phyloP scores from a whole-genome alignment of 2,888 invertebrate genomes.

The Aricia artaxerxes region DNA sequence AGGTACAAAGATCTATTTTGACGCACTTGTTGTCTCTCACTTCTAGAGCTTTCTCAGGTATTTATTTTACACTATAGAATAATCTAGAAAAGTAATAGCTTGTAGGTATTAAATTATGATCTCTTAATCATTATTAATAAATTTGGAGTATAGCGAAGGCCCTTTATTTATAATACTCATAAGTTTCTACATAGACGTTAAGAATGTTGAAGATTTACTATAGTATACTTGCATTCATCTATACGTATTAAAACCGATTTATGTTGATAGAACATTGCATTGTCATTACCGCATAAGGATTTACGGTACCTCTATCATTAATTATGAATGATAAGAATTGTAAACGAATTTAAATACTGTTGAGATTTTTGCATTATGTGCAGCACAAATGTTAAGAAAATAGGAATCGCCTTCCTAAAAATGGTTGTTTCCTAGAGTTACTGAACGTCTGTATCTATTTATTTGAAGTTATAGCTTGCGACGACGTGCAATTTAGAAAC shows the following conservation, averaged over 20 bases:
- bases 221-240: conserved; percentile 19
- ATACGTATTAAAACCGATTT: background rate
- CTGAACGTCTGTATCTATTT: conserved; percentile 36
- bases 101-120: conserved; percentile 77
- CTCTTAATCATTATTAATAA: conserved; percentile 81
- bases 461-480: conserved; percentile 31
- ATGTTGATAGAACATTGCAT: background rate
- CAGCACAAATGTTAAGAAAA: conserved; percentile 52
- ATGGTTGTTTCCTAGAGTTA: conserved; percentile 38
- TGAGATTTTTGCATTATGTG: conserved; percentile 11
- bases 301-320: conserved; percentile 13
- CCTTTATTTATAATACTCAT: conserved; percentile 80
- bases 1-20: conserved; percentile 33
- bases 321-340: background rate
- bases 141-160: conserved; percentile 69
- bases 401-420: conserved; percentile 48
- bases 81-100: conserved; percentile 72
- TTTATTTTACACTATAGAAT: conserved; percentile 72
- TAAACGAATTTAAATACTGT: conserved; percentile 26
- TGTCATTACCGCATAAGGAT: conserved; percentile 15
- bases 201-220: conserved; percentile 39
- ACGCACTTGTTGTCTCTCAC: conserved; percentile 55
- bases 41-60: conserved; percentile 47
- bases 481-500: conserved; percentile 11
- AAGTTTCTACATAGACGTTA: conserved; percentile 71